Base-by-base conservation (phyloP, 2,888 invertebrate species). In the Drosophila imparisetae region DNA sequence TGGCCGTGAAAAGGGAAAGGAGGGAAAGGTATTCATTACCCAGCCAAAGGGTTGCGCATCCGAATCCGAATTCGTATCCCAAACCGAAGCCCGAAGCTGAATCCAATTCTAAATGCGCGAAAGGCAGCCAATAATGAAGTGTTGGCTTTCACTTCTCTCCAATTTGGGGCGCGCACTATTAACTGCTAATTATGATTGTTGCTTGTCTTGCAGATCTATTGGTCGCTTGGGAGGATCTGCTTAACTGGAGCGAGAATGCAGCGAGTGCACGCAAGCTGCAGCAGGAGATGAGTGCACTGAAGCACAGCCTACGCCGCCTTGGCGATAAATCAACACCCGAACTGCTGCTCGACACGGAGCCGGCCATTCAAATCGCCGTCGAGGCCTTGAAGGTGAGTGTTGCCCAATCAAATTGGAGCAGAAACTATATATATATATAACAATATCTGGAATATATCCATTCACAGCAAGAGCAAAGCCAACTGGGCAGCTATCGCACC, bases 171-270 rank as follows among this genome's bases (percentile, higher is more conserved):
- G 68, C 48, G 72, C 77, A 65, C 62, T 62, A 68, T 73, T 78
- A 76, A 73, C 45, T 73, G 18, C 50, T 21, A 62, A 38, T 63
- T 55, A 3, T 45, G 34, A 13, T 58, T 53, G 13, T 55, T 49
- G 15, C 42, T 38, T 61, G 42, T 34, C 5, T 78, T 84, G 62
- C 85, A 93, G 93, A 93, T 87, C 89, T 93, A 80, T 90, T 93
- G 86, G 92, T 92, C 63, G 92, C 92, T 75, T 93, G 93, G 93
- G 93, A 93, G 89, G 93, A 92, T 91, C 83, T 93, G 76, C 87
- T 93, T 53, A 90, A 86, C 80, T 93, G 93, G 93, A 93, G 93
- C 88, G 93, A 93, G 91, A 93, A 93, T 91, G 93, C 93, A 59
- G 91, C 92, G 24, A 90, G 89, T 30, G 93, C 93, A 80, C 91